Conservation (phyloP, 2,113 vertebrate species). For the Dissostichus mawsoni region DNA sequence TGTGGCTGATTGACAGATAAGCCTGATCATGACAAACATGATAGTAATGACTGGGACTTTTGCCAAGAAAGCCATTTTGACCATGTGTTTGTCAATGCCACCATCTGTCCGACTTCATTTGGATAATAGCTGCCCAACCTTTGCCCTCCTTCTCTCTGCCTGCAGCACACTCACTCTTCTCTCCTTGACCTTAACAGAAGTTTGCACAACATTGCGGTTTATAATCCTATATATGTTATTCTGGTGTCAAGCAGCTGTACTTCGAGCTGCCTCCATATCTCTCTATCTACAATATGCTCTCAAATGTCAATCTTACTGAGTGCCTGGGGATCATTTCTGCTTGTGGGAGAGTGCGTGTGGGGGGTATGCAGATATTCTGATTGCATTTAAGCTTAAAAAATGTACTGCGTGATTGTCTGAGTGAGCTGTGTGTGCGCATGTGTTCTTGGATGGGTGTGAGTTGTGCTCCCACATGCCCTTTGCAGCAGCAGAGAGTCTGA, state of each 20-base stretch:
- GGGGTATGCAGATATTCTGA: slow-evolving; percentile 28
- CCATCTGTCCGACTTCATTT: slow-evolving; percentile 68
- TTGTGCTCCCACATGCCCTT: slow-evolving; percentile 53
- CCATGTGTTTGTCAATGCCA: slow-evolving; percentile 63
- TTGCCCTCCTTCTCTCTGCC: slow-evolving; percentile 35
- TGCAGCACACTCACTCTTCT: slow-evolving; percentile 12
- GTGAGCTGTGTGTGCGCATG: slow-evolving; percentile 23
- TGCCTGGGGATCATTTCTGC: slow-evolving; percentile 10
- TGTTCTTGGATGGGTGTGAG: slow-evolving; percentile 41
- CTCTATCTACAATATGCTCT: slow-evolving; percentile 44
- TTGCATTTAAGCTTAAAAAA: slow-evolving; percentile 28
- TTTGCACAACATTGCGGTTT: slow-evolving; percentile 48
- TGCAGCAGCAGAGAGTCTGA: slow-evolving; percentile 65
- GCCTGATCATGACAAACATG: slow-evolving; percentile 58
- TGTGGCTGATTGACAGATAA: slow-evolving; percentile 56
- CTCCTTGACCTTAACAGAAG: slow-evolving; percentile 35
- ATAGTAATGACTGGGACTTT: slow-evolving; percentile 59
- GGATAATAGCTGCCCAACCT: slow-evolving; percentile 57
- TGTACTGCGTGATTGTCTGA: slow-evolving; percentile 27
- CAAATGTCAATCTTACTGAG: slow-evolving; percentile 30
- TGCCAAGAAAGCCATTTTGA: slow-evolving; percentile 68
- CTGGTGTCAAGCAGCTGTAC: slow-evolving; percentile 45
- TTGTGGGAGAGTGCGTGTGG: slow-evolving; percentile 14
- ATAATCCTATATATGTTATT: slow-evolving; percentile 49
- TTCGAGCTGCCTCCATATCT: slow-evolving; percentile 28